Conservation (phyloP, 2,797 vertebrate species). For the Bufotes viridis region DNA sequence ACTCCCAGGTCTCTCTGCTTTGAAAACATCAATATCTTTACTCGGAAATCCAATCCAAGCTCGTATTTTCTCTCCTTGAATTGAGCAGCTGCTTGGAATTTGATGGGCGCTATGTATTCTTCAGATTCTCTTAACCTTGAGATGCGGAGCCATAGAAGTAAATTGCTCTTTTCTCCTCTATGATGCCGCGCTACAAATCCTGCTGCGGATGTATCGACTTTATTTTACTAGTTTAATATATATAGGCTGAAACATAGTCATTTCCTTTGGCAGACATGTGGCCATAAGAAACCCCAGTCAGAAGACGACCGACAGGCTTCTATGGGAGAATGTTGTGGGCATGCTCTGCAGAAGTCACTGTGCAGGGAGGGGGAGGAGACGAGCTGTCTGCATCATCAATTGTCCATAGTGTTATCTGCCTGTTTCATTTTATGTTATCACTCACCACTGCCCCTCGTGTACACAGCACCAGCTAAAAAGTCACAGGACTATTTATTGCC, state of each 20-base stretch:
- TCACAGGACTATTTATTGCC: too few relatives aligned
- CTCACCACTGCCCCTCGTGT: too few relatives aligned
- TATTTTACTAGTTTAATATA: not conserved
- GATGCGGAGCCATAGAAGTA: not conserved
- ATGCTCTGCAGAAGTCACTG: too few relatives aligned
- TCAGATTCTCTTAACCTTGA: conserved; percentile 33
- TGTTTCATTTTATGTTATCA: too few relatives aligned
- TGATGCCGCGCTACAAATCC: not conserved
- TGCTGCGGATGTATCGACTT: not conserved
- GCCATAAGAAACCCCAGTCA: too few relatives aligned
- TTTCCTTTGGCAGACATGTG: too few relatives aligned
- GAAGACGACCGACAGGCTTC: too few relatives aligned
- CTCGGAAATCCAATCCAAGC: conserved; percentile 50
- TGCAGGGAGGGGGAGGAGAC: too few relatives aligned
- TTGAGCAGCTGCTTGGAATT: conserved; percentile 36
- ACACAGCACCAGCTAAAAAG: too few relatives aligned
- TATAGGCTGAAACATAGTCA: not conserved
- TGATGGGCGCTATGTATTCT: conserved; percentile 12
- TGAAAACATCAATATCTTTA: conserved; percentile 60
- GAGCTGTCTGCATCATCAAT: too few relatives aligned
- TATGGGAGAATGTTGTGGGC: too few relatives aligned
- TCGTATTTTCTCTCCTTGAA: conserved; percentile 43
- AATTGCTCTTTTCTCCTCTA: not conserved
- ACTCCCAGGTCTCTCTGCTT: conserved; percentile 56
- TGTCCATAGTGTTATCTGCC: too few relatives aligned